Conservation (phyloP, 2,113 vertebrate genomes). For the Progne subis region DNA sequence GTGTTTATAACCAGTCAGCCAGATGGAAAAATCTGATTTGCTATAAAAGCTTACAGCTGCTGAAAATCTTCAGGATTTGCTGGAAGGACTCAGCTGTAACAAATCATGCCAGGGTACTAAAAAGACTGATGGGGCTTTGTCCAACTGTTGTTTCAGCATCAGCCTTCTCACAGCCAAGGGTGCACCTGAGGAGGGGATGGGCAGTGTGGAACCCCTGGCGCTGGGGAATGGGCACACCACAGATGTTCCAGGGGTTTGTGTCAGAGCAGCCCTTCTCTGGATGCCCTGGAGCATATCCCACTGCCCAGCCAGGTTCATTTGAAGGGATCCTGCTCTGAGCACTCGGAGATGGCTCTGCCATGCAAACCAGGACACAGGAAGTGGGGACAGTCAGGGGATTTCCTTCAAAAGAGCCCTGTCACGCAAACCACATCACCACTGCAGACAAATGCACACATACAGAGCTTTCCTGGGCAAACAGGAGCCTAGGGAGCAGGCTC, state of each 20-base stretch:
- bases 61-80: slow-evolving; percentile 55
- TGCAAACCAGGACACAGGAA: not conserved
- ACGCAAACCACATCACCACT: not conserved
- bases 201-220: not conserved
- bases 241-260: not conserved
- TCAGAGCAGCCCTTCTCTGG: not conserved
- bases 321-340: not conserved
- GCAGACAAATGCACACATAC: rapidly evolving
- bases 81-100: slow-evolving; percentile 9
- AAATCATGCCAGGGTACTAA: not conserved
- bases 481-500: rapidly evolving
- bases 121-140: not conserved
- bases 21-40: slow-evolving; percentile 59
- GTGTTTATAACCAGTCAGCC: slow-evolving; percentile 14
- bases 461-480: not conserved
- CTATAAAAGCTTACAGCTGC: slow-evolving; percentile 40
- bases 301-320: rapidly evolving
- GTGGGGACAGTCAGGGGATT: not conserved
- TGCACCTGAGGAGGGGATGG: rapidly evolving
- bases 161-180: not conserved
- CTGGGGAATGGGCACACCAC: not conserved
- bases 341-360: rapidly evolving
- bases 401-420: rapidly evolving
- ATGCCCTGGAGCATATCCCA: not conserved
- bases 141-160: not conserved